phyloP scores from a whole-genome alignment of 2,888 invertebrate genomes.

The Petrolisthes manimaculis region DNA sequence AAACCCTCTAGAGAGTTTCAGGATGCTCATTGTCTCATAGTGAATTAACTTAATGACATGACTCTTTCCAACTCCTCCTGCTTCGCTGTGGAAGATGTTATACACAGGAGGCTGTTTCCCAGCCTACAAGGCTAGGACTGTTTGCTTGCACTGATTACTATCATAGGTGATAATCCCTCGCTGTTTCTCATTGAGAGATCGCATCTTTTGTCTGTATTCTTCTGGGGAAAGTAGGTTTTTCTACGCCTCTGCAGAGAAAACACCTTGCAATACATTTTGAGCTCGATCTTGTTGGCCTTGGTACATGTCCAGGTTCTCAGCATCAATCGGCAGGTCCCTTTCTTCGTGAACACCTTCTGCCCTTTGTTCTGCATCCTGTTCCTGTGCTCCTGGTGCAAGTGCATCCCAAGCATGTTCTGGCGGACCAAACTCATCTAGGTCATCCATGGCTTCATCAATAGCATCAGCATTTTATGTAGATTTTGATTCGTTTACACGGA shows the following conservation, averaged over 20 bases:
- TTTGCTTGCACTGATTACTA: slow-evolving; percentile 5
- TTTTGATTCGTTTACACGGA: not conserved
- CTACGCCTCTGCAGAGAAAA: not conserved
- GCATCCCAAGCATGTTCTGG: slow-evolving; percentile 12
- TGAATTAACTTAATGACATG: slow-evolving; percentile 13
- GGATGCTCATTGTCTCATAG: slow-evolving; percentile 15
- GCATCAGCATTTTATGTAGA: not conserved
- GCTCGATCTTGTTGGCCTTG: not conserved
- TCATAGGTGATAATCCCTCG: not conserved
- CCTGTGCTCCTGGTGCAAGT: not conserved
- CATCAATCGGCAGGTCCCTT: not conserved
- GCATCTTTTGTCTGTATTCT: slow-evolving; percentile 12
- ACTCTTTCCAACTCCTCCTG: slow-evolving; percentile 3
- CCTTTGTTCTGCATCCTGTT: not conserved
- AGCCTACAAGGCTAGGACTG: not conserved
- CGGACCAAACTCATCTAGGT: not conserved
- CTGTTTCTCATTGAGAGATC: not conserved
- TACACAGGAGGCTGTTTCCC: not conserved
- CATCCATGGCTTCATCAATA: not conserved
- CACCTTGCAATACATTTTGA: not conserved
- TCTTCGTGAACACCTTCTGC: not conserved
- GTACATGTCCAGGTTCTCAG: not conserved
- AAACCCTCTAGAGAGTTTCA: not conserved
- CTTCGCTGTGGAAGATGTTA: not conserved
- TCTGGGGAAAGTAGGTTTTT: not conserved